Base-by-base conservation (phyloP, 2,888 invertebrate genomes). In the Perizoma flavofasciatum region DNA sequence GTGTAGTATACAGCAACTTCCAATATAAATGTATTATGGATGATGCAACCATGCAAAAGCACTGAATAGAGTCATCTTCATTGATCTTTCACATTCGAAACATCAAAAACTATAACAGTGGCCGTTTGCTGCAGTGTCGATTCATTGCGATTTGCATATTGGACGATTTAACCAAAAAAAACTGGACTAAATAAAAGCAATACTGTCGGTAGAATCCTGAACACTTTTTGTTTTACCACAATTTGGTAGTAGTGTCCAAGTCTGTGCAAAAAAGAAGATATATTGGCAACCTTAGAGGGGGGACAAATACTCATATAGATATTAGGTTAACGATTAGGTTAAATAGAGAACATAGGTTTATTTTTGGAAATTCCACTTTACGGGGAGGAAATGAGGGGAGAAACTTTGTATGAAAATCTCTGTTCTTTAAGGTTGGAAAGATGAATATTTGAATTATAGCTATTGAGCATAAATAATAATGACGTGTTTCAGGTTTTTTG, bases 21-120 rank as follows among this genome's bases (percentile, higher is more conserved):
- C 7, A 7, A 37, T 6, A 37, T 4, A 37, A 4, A 5, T 37
- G 5, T 78, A 81, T 88, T 86, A 86, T 86, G 87, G 83, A 86
- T 85, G 84, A 81, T 82, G 82, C 83, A 84, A 87, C 77, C 66
- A 68, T 73, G 70, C 72, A 70, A 72, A 69, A 57, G 66, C 59
- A 70, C 69, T 68, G 64, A 63, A 69, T 69, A 62, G 67, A 74
- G 75, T 75, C 82, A 72, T 85, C 86, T 85, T 83, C 82, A 79
- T 73, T 59, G 62, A 77, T 82, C 73, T 79, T 82, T 81, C 85
- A 82, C 79, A 81, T 78, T 68, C 66, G 66, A 69, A 63, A 70
- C 72, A 72, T 73, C 60, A 63, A 62, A 55, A 51, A 59, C 55
- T 54, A 57, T 49, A 51, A 59, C 55, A 66, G 63, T 22, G 1